Percentiles rank a stretch among this genome's conserved stretches.
These are phyloP conservation scores for Progne subis DNA, from an alignment of 2,113 vertebrate genomes.

Conservation along the genomic window DNA sequence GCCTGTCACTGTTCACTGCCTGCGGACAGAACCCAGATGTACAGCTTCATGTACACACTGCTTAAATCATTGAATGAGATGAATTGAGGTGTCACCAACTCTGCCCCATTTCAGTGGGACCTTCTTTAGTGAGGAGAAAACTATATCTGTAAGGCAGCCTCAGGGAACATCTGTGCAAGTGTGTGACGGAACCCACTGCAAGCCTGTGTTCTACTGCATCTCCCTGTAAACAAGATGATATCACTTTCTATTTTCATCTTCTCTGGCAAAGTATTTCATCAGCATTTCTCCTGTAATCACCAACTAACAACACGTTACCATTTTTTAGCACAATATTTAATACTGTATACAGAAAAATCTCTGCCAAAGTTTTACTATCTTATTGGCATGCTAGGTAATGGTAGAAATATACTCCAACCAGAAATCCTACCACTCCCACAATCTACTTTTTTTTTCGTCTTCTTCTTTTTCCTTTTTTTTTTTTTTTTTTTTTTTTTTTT, in stretches of 20 bases:
- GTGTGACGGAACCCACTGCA: background rate
- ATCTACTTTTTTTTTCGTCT: background rate
- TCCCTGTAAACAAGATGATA: conserved; percentile 64
- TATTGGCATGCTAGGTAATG: background rate
- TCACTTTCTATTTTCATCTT: conserved; percentile 45
- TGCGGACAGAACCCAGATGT: background rate
- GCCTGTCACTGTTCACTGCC: background rate
- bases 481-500: background rate
- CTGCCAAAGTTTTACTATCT: background rate
- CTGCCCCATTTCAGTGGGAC: background rate
- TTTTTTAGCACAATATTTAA: conserved; percentile 43
- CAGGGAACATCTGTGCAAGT: background rate
- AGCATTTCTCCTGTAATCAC: conserved; percentile 15
- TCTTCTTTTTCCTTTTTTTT: too few relatives aligned
- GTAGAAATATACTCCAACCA: background rate
- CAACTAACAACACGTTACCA: conserved; percentile 58
- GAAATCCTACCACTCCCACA: background rate
- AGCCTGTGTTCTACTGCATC: background rate
- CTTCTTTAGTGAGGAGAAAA: background rate
- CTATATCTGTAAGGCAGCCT: background rate
- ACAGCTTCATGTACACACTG: background rate
- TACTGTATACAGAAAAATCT: background rate
- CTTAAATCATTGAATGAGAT: background rate
- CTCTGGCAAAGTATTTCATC: conserved; percentile 41
- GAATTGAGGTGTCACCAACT: background rate